phyloP scores from a whole-genome alignment of 2,797 vertebrate species.

The Hypotaenidia philippensis region DNA sequence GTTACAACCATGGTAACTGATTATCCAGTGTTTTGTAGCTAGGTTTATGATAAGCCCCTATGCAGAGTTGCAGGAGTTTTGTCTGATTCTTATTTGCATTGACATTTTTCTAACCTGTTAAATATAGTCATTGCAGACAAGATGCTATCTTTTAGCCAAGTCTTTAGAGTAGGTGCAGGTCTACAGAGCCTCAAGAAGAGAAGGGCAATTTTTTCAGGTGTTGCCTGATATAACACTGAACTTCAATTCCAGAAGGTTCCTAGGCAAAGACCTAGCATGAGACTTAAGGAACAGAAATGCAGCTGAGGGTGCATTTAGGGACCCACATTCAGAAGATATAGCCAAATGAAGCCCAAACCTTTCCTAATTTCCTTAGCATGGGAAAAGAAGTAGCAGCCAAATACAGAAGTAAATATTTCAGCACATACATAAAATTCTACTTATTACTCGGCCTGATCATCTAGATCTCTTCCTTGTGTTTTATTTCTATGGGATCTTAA shows the following conservation, averaged over 20 bases:
- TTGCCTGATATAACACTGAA: neutral
- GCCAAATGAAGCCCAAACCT: neutral
- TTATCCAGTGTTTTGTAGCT: neutral
- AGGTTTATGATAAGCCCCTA: neutral
- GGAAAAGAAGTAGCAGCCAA: neutral
- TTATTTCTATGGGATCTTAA: neutral
- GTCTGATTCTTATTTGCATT: neutral
- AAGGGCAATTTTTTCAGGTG: neutral
- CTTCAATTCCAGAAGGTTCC: neutral
- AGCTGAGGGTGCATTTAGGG: neutral
- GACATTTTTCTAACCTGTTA: neutral
- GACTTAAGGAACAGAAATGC: neutral
- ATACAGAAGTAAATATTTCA: neutral
- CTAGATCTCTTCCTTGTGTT: neutral
- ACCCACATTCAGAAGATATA: neutral
- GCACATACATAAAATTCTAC: neutral
- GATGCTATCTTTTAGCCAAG: neutral
- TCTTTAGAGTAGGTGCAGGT: neutral
- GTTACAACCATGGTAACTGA: neutral
- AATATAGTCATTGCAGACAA: neutral
- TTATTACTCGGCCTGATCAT: neutral
- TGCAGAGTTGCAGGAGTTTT: neutral
- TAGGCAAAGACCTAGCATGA: neutral
- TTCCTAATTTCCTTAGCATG: neutral
- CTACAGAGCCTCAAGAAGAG: neutral